These are phyloP conservation scores for Oncorhynchus gorbuscha DNA, from an alignment of 2,113 vertebrate species.

Conservation along the genomic window DNA sequence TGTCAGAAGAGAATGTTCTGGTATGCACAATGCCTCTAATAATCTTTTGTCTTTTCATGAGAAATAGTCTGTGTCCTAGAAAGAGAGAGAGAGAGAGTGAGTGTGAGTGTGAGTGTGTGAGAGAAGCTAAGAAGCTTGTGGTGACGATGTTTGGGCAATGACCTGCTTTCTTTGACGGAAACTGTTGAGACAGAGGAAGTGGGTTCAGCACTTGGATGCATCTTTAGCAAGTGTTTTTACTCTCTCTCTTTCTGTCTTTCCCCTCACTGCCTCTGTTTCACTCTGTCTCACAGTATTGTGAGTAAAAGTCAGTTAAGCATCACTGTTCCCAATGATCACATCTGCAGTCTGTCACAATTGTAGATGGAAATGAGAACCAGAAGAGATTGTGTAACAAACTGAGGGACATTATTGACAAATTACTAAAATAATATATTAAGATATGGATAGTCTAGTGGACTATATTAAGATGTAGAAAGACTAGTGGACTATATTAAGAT, in stretches of 20 bases:
- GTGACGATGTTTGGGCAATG: constrained; percentile 3
- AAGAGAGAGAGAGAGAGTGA: too few species aligned
- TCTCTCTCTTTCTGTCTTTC: not conserved
- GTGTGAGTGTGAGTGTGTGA: not conserved
- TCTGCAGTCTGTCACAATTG: not conserved
- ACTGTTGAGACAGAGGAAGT: constrained; percentile 18
- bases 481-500: too few species aligned
- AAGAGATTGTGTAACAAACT: not conserved
- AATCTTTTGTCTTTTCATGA: too few species aligned
- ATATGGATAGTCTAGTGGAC: too few species aligned
- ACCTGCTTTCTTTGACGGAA: constrained; percentile 7
- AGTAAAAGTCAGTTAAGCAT: not conserved
- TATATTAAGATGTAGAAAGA: too few species aligned
- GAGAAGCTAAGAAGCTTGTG: not conserved
- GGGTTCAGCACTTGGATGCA: not conserved
- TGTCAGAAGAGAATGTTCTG: not conserved
- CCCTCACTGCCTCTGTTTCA: not conserved
- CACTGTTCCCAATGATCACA: not conserved
- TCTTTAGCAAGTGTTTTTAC: not conserved
- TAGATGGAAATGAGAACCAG: too few species aligned
- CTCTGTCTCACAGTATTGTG: not conserved
- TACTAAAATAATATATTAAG: too few species aligned
- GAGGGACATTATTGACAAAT: not conserved
- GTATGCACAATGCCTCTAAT: not conserved
- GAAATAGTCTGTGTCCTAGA: not conserved